Evolutionary conservation across 2,797 vertebrate species (phyloP).

Genomic region (Centropyge bicolor): DNA sequence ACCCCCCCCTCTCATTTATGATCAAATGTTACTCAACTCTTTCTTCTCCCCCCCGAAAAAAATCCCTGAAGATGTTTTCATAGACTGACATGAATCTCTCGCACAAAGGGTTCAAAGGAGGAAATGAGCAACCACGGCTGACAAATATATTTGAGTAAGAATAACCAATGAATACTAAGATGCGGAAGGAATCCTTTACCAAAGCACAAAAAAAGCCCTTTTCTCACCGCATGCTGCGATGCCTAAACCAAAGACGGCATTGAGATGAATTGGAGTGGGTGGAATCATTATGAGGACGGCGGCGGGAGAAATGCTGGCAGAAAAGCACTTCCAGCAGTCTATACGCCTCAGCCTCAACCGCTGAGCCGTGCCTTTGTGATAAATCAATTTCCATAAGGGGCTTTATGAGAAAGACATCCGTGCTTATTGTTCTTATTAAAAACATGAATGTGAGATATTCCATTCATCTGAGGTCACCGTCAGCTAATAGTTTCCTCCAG

Average conservation of each 20-base stretch:
- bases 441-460: conserved; percentile 75
- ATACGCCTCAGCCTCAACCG: conserved; percentile 52
- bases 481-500: conserved; percentile 71
- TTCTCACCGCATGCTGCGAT: conserved; percentile 36
- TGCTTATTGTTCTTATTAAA: conserved; percentile 82
- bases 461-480: conserved; percentile 69
- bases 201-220: conserved; percentile 41
- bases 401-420: conserved; percentile 73
- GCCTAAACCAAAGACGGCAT: conserved; percentile 58
- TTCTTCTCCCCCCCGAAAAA: background rate
- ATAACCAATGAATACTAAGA: conserved; percentile 53
- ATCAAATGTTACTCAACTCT: conserved; percentile 38
- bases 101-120: conserved; percentile 25
- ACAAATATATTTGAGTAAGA: conserved; percentile 58
- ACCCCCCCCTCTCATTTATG: conserved; percentile 8
- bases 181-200: conserved; percentile 47
- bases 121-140: conserved; percentile 33
- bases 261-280: conserved; percentile 74
- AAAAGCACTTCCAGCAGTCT: conserved; percentile 67
- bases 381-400: conserved; percentile 80
- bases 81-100: conserved; percentile 15
- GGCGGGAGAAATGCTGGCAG: conserved; percentile 59
- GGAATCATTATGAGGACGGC: conserved; percentile 73
- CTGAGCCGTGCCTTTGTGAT: conserved; percentile 71
- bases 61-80: conserved; percentile 21